These are phyloP conservation scores for Sciaenops ocellatus DNA, from an alignment of 2,797 vertebrate species.

Conservation along the genomic window DNA sequence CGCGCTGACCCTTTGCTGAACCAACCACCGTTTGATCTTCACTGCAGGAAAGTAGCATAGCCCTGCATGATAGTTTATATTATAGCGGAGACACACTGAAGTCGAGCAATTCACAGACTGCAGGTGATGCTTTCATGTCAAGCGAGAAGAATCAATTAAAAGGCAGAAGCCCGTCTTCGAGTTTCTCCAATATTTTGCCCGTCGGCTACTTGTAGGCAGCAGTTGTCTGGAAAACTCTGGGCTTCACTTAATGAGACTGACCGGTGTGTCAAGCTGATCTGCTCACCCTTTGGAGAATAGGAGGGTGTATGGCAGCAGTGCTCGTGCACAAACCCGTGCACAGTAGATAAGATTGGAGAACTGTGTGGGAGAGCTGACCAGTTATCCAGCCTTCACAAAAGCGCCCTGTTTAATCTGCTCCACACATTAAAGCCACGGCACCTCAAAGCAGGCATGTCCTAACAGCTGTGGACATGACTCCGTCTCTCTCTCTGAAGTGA, in stretches of 20 bases:
- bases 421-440: conserved; percentile 76
- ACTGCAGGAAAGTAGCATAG: conserved; percentile 37
- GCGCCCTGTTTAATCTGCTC: conserved; percentile 72
- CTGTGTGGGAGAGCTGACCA: conserved; percentile 68
- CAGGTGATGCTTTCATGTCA: conserved; percentile 72
- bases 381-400: conserved; percentile 66
- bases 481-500: conserved; percentile 64
- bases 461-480: conserved; percentile 78
- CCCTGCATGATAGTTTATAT: conserved; percentile 36
- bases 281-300: conserved; percentile 51
- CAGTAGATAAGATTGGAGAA: conserved; percentile 49
- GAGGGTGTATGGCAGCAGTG: conserved; percentile 17
- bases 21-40: conserved; percentile 58
- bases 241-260: conserved; percentile 72
- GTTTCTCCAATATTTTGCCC: conserved; percentile 58
- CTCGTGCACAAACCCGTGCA: conserved; percentile 44
- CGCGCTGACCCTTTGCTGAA: conserved; percentile 64
- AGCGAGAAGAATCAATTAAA: conserved; percentile 69
- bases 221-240: conserved; percentile 46
- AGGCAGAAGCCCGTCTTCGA: conserved; percentile 43
- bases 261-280: conserved; percentile 64
- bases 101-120: conserved; percentile 53
- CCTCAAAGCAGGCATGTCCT: conserved; percentile 79
- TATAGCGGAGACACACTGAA: conserved; percentile 30
- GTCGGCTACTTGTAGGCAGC: conserved; percentile 44